Percentiles rank a stretch among this genome's conserved stretches.
Conservation (phyloP, 2,797 vertebrate genomes). For the Poecilia gillii region DNA sequence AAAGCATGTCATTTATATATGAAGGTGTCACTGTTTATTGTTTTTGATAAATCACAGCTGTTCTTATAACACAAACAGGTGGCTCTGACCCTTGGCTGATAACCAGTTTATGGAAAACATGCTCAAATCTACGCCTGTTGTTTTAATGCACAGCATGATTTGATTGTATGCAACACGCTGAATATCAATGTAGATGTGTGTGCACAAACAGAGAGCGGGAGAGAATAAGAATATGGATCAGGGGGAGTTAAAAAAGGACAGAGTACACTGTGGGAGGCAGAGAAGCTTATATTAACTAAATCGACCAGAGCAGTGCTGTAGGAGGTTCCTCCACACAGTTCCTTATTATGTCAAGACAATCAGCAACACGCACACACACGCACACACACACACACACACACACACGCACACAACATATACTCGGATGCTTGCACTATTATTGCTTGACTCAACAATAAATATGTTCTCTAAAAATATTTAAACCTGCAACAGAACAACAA, state of each 20-base stretch:
- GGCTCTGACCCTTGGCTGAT: constrained; percentile 8
- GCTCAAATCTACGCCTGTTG: constrained; percentile 13
- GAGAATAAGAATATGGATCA: constrained; percentile 33
- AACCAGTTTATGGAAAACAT: neutral
- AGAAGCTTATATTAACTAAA: constrained; percentile 66
- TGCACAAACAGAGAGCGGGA: constrained; percentile 11
- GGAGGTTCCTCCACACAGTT: constrained; percentile 63
- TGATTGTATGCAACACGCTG: constrained; percentile 42
- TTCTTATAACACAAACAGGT: constrained; percentile 19
- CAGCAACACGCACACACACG: constrained; percentile 25
- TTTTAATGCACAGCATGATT: constrained; percentile 18
- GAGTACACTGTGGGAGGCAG: constrained; percentile 61
- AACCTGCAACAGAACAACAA: neutral
- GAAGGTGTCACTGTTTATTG: neutral
- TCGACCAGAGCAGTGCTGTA: constrained; percentile 56
- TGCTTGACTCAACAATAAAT: neutral
- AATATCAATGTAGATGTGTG: constrained; percentile 13
- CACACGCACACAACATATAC: constrained; percentile 27
- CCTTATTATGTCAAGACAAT: constrained; percentile 64
- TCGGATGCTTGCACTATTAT: constrained; percentile 18
- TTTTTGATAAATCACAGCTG: neutral
- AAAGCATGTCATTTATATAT: neutral
- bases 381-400: constrained; percentile 31
- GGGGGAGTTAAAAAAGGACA: constrained; percentile 49
- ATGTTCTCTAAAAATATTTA: neutral